Base-by-base conservation (phyloP, 1,140 invertebrate species). In the Cyclargus thomasi region DNA sequence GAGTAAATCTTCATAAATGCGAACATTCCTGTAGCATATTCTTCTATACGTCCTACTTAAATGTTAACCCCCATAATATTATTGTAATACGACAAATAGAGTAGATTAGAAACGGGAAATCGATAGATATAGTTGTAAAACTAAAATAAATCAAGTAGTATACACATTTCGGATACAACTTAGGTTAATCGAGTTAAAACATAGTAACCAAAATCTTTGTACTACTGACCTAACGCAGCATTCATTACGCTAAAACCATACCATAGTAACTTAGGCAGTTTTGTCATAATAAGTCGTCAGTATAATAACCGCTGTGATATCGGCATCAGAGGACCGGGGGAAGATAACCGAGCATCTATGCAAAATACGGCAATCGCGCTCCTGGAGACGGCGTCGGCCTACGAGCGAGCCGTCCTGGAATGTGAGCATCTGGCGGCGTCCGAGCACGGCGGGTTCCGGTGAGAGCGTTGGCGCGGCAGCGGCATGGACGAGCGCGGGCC, bases 341-440 rank as follows among this genome's bases (percentile, higher is more conserved):
- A 76, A 70, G 64, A 73, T 77, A 80, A 83, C 62, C 67, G 69
- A 69, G 78, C 78, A 82, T 86, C 88, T 90, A 90, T 90, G 86
- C 88, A 88, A 90, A 88, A 88, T 77, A 83, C 88, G 84, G 86
- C 88, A 75, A 88, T 90, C 68, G 80, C 86, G 23, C 77, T 90
- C 53, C 77, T 90, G 75, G 88, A 90, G 84, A 76, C 82, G 76
- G 86, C 81, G 72, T 79, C 85, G 81, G 83, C 85, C 70, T 85
- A 74, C 80, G 87, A 86, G 73, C 74, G 78, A 68, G 81, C 83
- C 74, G 83, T 86, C 79, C 85, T 87, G 83, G 87, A 86, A 85
- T 87, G 85, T 88, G 87, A 90, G 75, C 82, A 84, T 70, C 75
- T 84, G 72, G 83, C 85, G 64, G 86, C 83, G 64, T 86, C 83